These are phyloP conservation scores for Drosophila takahashii DNA, from an alignment of 1,140 invertebrate genomes.

Conservation along the genomic window DNA sequence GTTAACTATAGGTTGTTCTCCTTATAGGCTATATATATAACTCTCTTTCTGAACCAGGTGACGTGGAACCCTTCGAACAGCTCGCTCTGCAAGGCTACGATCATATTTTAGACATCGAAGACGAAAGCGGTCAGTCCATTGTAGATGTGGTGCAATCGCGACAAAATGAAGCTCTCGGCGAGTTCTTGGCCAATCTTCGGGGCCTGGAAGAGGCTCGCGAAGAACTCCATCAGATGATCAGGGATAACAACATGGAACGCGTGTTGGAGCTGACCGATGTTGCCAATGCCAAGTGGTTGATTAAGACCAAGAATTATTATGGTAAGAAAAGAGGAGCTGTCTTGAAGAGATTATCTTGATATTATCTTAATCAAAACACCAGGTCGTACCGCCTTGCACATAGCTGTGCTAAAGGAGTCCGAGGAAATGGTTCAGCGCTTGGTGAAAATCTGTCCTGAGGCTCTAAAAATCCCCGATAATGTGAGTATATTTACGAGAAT, in stretches of 20 bases:
- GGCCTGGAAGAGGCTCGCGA: conserved; percentile 92
- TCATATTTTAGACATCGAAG: conserved; percentile 92
- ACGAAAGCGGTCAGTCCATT: conserved; percentile 89
- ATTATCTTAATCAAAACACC: neutral
- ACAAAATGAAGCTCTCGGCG: conserved; percentile 87
- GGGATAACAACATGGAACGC: conserved; percentile 87
- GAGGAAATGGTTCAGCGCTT: conserved; percentile 91
- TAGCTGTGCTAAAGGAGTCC: conserved; percentile 92
- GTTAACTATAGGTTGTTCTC: conserved; percentile 10
- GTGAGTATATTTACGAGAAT: too few relatives aligned
- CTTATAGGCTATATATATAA: neutral
- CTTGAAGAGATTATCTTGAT: neutral
- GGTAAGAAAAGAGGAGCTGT: conserved; percentile 66
- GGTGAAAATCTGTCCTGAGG: conserved; percentile 89
- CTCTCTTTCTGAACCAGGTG: conserved; percentile 85
- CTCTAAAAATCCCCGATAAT: conserved; percentile 92
- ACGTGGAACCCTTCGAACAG: conserved; percentile 91
- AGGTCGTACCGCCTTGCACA: conserved; percentile 90
- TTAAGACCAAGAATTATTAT: conserved; percentile 90
- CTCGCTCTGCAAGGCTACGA: conserved; percentile 94
- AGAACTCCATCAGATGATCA: conserved; percentile 90
- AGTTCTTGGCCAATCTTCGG: conserved; percentile 88
- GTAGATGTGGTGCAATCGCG: conserved; percentile 88
- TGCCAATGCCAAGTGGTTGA: conserved; percentile 88
- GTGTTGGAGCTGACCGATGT: conserved; percentile 87